Conservation (phyloP, 2,797 vertebrate genomes). For the Propithecus deckenii region DNA sequence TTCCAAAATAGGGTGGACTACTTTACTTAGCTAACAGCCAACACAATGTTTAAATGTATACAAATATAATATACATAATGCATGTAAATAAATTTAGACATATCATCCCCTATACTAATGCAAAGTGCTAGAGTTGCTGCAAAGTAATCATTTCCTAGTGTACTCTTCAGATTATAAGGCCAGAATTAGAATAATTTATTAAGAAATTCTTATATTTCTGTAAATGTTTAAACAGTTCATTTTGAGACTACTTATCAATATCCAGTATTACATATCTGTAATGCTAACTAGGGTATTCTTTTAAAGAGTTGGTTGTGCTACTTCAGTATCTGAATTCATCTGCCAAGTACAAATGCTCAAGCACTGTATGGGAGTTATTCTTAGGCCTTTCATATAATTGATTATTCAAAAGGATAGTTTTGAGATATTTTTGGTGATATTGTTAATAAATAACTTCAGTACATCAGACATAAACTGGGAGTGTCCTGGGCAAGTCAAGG, state of each 20-base stretch:
- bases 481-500: neutral
- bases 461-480: neutral
- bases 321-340: neutral
- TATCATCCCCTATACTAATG: neutral
- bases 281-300: neutral
- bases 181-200: neutral
- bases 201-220: neutral
- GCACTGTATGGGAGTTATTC: accelerated
- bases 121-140: neutral
- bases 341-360: neutral
- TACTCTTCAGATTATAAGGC: neutral
- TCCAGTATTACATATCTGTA: neutral
- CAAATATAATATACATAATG: neutral
- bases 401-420: neutral
- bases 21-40: neutral
- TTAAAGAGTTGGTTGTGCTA: neutral
- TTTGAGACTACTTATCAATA: neutral
- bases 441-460: neutral
- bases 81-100: neutral
- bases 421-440: neutral
- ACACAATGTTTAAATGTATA: neutral
- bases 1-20: neutral
- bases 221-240: neutral
- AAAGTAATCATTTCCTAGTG: neutral
- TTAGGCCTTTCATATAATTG: neutral